Base-by-base conservation (phyloP, 2,797 vertebrate species). In the Paratrypauchen microcephalus region DNA sequence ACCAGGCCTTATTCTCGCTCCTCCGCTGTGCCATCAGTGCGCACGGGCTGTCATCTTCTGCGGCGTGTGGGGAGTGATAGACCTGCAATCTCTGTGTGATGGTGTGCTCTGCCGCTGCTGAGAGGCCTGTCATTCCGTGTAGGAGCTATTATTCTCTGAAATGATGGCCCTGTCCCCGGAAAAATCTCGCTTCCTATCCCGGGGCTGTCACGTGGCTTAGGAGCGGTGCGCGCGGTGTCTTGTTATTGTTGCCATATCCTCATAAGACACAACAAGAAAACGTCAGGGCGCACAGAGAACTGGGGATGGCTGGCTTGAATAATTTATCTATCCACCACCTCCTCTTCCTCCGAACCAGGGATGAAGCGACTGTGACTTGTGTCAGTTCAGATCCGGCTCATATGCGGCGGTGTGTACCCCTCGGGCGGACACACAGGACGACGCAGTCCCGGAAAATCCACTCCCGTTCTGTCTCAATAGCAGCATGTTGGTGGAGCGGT, bases 341-440 rank as follows among this genome's bases (percentile, higher is more conserved):
- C 68, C 48, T 61, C 76, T 50, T 60, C 79, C 62, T 82, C 79
- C 74, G 68, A 85, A 71, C 75, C 73, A 36, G 74, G 81, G 81
- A 89, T 86, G 84, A 78, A 91, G 86, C 74, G 79, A 83, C 89
- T 88, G 87, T 90, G 90, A 89, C 90, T 91, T 69, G 81, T 91
- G 90, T 92, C 90, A 88, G 77, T 84, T 90, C 85, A 86, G 88
- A 92, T 92, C 87, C 85, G 86, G 64, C 84, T 92, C 89, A 86
- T 88, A 86, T 73, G 62, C 81, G 74, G 62, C 82, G 78, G 75
- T 84, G 87, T 89, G 88, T 92, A 80, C 72, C 83, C 88, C 89
- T 85, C 80, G 83, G 90, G 91, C 89, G 70, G 79, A 32, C 78
- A 67, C 79, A 65, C 80, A 68, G 78, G 83, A 71, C 83, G 73